Conservation (phyloP, 2,113 vertebrate species). For the Lethenteron reissneri region DNA sequence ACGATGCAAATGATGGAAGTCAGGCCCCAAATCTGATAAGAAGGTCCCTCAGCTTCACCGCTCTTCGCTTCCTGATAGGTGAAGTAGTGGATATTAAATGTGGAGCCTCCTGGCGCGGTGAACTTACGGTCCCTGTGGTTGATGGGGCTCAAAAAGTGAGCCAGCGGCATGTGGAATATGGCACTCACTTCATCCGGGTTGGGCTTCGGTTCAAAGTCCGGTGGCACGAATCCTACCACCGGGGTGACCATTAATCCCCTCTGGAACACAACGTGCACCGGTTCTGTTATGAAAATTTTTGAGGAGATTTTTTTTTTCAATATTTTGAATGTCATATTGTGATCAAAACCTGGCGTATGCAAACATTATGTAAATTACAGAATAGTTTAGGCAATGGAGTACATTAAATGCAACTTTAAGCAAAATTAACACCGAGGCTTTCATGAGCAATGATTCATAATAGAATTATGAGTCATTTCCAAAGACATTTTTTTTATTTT, state of each 20-base stretch:
- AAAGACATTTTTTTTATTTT: no score
- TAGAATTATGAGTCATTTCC: no score
- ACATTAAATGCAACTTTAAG: no score
- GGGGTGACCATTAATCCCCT: conserved; percentile 37
- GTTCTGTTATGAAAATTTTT: no score
- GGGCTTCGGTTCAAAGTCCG: conserved; percentile 32
- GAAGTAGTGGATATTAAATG: conserved; percentile 25
- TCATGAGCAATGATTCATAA: no score
- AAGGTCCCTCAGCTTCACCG: conserved; percentile 8
- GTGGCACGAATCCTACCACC: conserved; percentile 56
- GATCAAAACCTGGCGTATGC: no score
- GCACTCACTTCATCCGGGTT: conserved; percentile 59
- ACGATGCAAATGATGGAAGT: conserved; percentile 40
- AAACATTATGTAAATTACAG: no score
- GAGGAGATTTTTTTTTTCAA: no score
- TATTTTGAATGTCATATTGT: no score
- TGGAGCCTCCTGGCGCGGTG: neutral
- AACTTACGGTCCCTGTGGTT: conserved; percentile 18
- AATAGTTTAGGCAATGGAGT: no score
- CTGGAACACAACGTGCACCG: conserved; percentile 17
- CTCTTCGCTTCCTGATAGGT: conserved; percentile 24
- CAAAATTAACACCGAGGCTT: no score
- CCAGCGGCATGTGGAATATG: conserved; percentile 51
- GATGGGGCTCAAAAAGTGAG: conserved; percentile 32
- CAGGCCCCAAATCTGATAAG: conserved; percentile 47